Evolutionary conservation across 2,888 invertebrate genomes (phyloP).

Genomic region (Lepidocyrtoides sp.): DNA sequence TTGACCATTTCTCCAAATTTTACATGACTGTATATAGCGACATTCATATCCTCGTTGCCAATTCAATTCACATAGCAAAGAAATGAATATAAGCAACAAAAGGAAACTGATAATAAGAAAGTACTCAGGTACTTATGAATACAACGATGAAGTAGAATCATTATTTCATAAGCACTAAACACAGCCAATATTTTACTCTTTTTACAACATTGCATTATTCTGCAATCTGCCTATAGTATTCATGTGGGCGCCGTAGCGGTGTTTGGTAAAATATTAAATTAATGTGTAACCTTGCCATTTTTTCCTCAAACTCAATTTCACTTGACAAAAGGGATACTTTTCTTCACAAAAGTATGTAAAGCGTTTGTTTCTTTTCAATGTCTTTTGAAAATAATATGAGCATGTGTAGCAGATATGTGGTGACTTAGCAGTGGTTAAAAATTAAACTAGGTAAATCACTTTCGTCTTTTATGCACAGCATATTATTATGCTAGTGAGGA

Average conservation of each 20-base stretch:
- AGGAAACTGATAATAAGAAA: not conserved
- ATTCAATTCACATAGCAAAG: not conserved
- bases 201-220: not conserved
- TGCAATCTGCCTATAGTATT: not conserved
- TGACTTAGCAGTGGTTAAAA: too few relatives aligned
- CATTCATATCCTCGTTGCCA: not conserved
- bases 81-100: not conserved
- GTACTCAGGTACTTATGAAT: not conserved
- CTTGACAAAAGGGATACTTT: not conserved
- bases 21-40: not conserved
- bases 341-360: too few relatives aligned
- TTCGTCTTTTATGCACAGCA: too few relatives aligned
- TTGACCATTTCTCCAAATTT: conserved; percentile 13
- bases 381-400: too few relatives aligned
- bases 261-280: not conserved
- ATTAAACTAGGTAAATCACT: too few relatives aligned
- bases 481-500: too few relatives aligned
- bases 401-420: too few relatives aligned
- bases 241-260: not conserved
- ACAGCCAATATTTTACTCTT: not conserved
- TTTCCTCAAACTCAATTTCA: not conserved
- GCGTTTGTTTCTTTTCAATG: too few relatives aligned
- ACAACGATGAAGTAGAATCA: not conserved
- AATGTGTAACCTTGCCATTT: not conserved
- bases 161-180: not conserved